A percentile compares a stretch with the other conserved stretches of the same genome.
Conservation (phyloP, 2,888 invertebrate genomes). For the Luperina nickerlii region DNA sequence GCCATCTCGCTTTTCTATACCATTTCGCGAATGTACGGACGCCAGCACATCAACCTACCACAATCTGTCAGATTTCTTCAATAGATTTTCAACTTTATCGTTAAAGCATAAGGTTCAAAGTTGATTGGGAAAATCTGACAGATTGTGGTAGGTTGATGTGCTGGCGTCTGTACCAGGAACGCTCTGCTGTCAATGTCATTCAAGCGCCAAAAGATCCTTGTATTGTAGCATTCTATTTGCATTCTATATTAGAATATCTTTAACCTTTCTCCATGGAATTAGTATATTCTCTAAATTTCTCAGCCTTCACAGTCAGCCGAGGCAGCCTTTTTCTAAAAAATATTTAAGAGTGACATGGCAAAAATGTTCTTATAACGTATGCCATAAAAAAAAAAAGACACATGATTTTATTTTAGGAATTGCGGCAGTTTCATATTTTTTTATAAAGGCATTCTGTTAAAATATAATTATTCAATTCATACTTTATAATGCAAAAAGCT, state of each 20-base stretch:
- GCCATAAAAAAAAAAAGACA: no score
- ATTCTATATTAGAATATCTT: not conserved
- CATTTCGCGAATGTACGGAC: not conserved
- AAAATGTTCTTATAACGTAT: no score
- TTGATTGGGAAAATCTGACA: no score
- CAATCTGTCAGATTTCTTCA: no score
- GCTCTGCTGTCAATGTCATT: not conserved
- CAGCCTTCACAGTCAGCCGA: not conserved
- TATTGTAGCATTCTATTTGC: not conserved
- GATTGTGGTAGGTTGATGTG: no score
- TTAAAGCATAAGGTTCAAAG: no score
- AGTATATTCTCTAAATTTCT: not conserved
- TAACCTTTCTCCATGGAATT: not conserved
- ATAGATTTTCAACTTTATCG: no score
- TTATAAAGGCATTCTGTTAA: not conserved
- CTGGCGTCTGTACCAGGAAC: not conserved
- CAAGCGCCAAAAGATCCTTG: not conserved
- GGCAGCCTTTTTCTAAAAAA: not conserved
- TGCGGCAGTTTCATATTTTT: not conserved
- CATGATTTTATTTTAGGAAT: not conserved
- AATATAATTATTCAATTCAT: not conserved
- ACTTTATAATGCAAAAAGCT: not conserved
- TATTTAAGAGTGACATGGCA: not conserved
- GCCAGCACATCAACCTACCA: no score
- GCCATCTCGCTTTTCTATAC: not conserved